Conservation (phyloP, 2,113 vertebrate species). For the Suncus etruscus region DNA sequence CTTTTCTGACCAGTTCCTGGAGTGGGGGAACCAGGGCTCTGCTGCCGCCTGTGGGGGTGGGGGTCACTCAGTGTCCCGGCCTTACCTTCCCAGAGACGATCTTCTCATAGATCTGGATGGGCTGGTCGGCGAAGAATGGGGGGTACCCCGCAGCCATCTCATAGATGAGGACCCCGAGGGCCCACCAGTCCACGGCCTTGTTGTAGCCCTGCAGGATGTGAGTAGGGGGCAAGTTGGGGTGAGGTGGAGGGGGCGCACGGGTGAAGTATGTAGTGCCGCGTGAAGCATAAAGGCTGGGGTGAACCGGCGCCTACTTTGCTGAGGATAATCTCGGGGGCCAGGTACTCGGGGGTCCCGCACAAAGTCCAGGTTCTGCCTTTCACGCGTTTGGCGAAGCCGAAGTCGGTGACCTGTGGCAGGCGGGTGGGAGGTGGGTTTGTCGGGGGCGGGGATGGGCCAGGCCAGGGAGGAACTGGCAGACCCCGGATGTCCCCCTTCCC, state of each 20-base stretch:
- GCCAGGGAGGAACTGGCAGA: no score
- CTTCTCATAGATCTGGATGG: conserved; percentile 97
- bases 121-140: conserved; percentile 96
- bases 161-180: conserved; percentile 95
- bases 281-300: neutral
- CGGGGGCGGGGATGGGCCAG: no score
- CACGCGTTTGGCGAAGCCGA: conserved; percentile 96
- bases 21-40: neutral
- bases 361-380: conserved; percentile 97
- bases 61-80: conserved; percentile 36
- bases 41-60: neutral
- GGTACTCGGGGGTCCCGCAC: conserved; percentile 95
- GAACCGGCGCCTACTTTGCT: conserved; percentile 87
- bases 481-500: no score
- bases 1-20: no score
- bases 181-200: conserved; percentile 98
- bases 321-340: conserved; percentile 96
- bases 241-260: neutral
- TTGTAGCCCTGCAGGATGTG: conserved; percentile 90
- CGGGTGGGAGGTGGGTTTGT: neutral
- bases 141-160: conserved; percentile 97
- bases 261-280: no score
- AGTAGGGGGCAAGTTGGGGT: neutral
- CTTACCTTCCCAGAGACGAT: conserved; percentile 95
- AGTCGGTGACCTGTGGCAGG: conserved; percentile 91